Percentiles rank a stretch among this genome's conserved stretches.
phyloP scores from a whole-genome alignment of 2,797 vertebrate species.

The Bryconaethiops microstoma region DNA sequence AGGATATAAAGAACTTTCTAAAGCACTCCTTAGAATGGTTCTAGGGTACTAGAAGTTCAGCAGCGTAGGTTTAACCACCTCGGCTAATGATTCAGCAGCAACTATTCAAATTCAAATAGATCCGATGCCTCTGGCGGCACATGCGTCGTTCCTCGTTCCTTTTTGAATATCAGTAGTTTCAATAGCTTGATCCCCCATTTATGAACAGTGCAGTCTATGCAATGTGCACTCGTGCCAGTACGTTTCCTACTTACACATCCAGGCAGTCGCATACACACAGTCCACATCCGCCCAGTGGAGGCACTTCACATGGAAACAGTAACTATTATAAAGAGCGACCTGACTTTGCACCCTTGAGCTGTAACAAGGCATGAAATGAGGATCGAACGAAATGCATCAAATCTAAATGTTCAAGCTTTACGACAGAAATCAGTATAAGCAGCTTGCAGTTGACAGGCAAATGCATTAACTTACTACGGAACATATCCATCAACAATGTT shows the following conservation, averaged over 20 bases:
- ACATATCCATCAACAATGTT: slow-evolving; percentile 53
- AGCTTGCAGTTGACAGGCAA: slow-evolving; percentile 38
- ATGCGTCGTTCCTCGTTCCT: slow-evolving; percentile 67
- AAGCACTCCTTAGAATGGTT: slow-evolving; percentile 46
- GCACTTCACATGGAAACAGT: slow-evolving; percentile 75
- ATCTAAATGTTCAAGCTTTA: slow-evolving; percentile 55
- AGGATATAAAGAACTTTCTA: slow-evolving; percentile 51
- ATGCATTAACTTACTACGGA: slow-evolving; percentile 58
- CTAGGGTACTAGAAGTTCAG: slow-evolving; percentile 61
- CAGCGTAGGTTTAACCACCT: slow-evolving; percentile 73
- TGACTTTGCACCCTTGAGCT: slow-evolving; percentile 70
- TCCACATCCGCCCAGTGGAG: slow-evolving; percentile 71
- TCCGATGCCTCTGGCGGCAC: slow-evolving; percentile 69
- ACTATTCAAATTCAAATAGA: slow-evolving; percentile 68
- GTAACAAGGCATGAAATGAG: slow-evolving; percentile 67
- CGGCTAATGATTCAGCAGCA: slow-evolving; percentile 80
- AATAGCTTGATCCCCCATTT: slow-evolving; percentile 73
- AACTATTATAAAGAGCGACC: slow-evolving; percentile 67
- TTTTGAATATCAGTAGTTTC: slow-evolving; percentile 79
- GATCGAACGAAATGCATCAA: slow-evolving; percentile 31
- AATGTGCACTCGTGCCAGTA: slow-evolving; percentile 64
- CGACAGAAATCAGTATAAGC: slow-evolving; percentile 36
- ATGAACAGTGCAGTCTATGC: slow-evolving; percentile 64
- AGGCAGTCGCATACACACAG: slow-evolving; percentile 57
- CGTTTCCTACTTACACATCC: slow-evolving; percentile 68